phyloP scores from a whole-genome alignment of 2,888 invertebrate species.

The Lutraria lutraria region DNA sequence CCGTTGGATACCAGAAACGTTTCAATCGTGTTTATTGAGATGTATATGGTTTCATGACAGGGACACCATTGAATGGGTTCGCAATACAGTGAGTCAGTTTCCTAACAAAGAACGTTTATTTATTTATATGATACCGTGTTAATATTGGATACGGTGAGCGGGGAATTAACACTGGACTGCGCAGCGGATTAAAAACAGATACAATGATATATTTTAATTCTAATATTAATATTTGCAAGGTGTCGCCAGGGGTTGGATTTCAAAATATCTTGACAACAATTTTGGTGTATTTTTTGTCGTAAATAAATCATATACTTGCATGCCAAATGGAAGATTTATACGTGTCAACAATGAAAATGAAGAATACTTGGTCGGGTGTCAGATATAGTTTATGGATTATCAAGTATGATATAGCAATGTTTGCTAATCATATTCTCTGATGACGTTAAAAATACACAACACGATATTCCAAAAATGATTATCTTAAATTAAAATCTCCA shows the following conservation, averaged over 20 bases:
- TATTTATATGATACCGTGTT: not conserved
- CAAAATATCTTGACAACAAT: slow-evolving; percentile 19
- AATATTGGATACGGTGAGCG: not conserved
- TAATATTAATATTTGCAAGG: not conserved
- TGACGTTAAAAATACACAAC: not conserved
- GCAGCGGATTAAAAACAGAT: not conserved
- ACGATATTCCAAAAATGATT: too few relatives aligned
- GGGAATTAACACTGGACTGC: slow-evolving; percentile 4
- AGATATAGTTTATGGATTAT: slow-evolving; percentile 2
- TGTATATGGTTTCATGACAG: slow-evolving; percentile 6
- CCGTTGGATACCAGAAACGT: not conserved
- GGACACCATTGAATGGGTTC: slow-evolving; percentile 1
- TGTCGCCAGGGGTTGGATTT: not conserved
- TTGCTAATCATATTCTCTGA: not conserved
- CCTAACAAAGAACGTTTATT: slow-evolving; percentile 7
- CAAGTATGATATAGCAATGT: not conserved
- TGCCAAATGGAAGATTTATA: slow-evolving; percentile 16
- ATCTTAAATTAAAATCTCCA: too few relatives aligned
- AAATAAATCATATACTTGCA: slow-evolving; percentile 18
- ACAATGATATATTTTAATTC: not conserved
- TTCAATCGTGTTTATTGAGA: slow-evolving; percentile 1
- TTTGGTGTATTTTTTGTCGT: not conserved
- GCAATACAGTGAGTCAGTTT: not conserved
- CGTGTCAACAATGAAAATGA: not conserved
- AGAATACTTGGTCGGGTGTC: not conserved